phyloP scores from a whole-genome alignment of 2,888 invertebrate species.

The Hoplodrina blanda region DNA sequence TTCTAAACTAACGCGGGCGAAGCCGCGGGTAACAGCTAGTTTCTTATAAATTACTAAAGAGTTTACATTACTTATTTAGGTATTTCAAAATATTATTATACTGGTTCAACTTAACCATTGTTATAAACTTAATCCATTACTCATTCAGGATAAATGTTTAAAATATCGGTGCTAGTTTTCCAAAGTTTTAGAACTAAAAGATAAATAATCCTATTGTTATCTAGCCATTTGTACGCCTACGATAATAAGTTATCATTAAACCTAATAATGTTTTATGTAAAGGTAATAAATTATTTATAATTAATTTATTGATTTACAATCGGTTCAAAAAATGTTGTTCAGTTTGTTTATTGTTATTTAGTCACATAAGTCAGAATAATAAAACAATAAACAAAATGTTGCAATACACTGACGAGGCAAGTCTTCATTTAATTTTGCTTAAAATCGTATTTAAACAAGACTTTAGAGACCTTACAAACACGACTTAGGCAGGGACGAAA shows the following conservation, averaged over 20 bases:
- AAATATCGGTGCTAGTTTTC: not conserved
- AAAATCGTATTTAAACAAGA: no score
- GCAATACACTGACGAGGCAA: not conserved
- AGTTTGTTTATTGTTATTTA: not conserved
- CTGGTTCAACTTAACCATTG: not conserved
- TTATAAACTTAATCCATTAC: not conserved
- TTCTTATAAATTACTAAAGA: no score
- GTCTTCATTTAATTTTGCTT: no score
- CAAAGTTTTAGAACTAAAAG: not conserved
- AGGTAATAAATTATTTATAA: not conserved
- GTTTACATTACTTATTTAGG: no score
- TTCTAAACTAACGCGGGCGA: no score
- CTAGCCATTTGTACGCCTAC: not conserved
- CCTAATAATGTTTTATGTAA: not conserved
- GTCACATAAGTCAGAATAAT: not conserved
- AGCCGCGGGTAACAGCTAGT: no score
- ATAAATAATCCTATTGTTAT: not conserved
- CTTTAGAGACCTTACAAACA: no score
- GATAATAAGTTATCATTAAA: not conserved
- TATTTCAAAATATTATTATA: not conserved
- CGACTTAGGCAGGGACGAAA: no score
- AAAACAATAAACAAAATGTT: not conserved
- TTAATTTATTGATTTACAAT: not conserved
- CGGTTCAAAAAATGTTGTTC: not conserved
- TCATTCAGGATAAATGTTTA: not conserved